phyloP scores from a whole-genome alignment of 2,888 invertebrate genomes.

The Notocelia uddmanniana region DNA sequence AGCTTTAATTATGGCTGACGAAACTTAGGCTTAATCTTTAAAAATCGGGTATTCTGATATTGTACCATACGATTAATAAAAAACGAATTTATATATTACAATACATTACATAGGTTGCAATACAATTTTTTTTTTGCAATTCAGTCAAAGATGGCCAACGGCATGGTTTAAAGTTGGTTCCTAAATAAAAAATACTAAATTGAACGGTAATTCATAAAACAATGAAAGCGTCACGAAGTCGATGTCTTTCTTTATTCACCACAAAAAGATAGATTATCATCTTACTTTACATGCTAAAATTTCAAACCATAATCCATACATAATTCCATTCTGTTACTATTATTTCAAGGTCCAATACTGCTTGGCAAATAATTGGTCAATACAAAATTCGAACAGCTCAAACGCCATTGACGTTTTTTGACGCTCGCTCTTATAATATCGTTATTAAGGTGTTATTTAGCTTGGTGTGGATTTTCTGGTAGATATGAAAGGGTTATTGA shows the following conservation, averaged over 20 bases:
- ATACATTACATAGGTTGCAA: too few relatives aligned
- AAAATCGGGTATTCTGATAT: too few relatives aligned
- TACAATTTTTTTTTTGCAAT: too few relatives aligned
- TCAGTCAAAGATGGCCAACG: too few relatives aligned
- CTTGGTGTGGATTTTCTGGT: constrained; percentile 5
- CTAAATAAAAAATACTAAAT: too few relatives aligned
- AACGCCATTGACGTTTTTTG: constrained; percentile 7
- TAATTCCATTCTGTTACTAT: constrained; percentile 46
- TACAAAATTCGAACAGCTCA: constrained; percentile 53
- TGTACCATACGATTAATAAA: too few relatives aligned
- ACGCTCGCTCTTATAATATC: constrained; percentile 8
- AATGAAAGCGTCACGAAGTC: constrained; percentile 58
- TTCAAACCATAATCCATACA: constrained; percentile 15
- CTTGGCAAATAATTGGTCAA: constrained; percentile 33
- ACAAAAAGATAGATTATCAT: constrained; percentile 80
- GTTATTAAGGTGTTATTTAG: constrained; percentile 48
- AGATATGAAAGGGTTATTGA: constrained; percentile 78
- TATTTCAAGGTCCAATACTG: constrained; percentile 49
- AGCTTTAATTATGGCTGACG: too few relatives aligned
- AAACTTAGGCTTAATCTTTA: too few relatives aligned
- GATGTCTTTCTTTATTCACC: constrained; percentile 82
- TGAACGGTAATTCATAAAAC: constrained; percentile 20
- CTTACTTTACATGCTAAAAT: constrained; percentile 71
- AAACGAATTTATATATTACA: too few relatives aligned
- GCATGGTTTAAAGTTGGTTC: too few relatives aligned